Evolutionary conservation across 2,113 vertebrate genomes (phyloP).

Genomic region (Orycteropus afer): DNA sequence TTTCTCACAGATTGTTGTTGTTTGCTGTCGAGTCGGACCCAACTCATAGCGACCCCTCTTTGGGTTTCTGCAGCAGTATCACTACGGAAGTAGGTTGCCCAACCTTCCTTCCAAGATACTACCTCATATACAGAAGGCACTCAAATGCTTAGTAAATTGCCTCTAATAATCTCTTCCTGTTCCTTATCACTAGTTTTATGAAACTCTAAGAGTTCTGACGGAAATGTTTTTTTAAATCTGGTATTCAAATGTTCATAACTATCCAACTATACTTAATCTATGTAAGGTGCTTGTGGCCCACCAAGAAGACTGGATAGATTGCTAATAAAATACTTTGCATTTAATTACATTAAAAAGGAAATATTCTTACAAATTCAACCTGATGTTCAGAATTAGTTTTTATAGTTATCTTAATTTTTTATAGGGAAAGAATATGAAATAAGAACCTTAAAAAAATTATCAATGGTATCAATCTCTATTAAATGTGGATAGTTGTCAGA

Average conservation of each 20-base stretch:
- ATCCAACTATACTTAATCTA: neutral
- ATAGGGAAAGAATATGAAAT: neutral
- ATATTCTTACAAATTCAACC: slow-evolving; percentile 25
- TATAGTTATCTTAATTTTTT: neutral
- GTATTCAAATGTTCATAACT: neutral
- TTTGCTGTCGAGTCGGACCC: too few relatives aligned
- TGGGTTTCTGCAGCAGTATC: too few relatives aligned
- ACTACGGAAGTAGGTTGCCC: too few relatives aligned
- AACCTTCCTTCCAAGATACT: too few relatives aligned
- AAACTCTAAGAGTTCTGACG: neutral
- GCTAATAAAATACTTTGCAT: neutral
- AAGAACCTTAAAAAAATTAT: neutral
- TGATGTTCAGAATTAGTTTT: neutral
- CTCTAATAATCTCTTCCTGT: neutral
- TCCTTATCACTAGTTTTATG: neutral
- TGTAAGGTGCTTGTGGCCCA: too few relatives aligned
- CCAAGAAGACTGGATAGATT: too few relatives aligned
- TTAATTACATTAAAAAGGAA: neutral
- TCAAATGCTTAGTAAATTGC: neutral
- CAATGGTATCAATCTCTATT: neutral
- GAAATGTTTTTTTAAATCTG: slow-evolving; percentile 2
- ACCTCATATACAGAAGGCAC: neutral
- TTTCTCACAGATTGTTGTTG: too few relatives aligned
- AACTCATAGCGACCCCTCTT: too few relatives aligned
- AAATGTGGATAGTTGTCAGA: neutral